Evolutionary conservation across 2,797 vertebrate species (phyloP), one percentile per base, ranked within the genome.

Genomic region (Pachyuromys duprasi): DNA sequence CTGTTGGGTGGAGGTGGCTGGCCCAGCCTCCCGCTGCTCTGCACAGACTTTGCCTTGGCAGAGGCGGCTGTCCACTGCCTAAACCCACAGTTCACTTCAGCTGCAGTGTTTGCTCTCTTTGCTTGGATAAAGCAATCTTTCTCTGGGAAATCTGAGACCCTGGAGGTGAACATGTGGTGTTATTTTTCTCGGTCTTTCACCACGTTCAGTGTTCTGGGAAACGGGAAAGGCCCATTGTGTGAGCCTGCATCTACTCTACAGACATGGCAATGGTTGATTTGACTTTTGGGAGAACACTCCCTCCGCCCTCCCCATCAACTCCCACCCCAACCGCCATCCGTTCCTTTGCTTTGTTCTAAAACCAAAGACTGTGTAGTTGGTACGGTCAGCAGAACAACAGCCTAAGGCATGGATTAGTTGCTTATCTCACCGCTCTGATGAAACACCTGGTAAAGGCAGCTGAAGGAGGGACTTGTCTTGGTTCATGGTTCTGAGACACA

Each of bases 31-130:
- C 93, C 0, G 0, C 70, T 45, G 86, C 92, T 87, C 39, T 49
- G 42, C 65, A 89, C 84, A 96, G 97, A 93, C 93, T 96, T 97
- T 94, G 97, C 89, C 88, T 97, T 98, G 98, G 97, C 97, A 90
- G 67, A 80, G 26, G 86, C 82, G 24, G 86, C 14, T 11, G 65
- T 62, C 67, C 74, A 28, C 91, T 81, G 31, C 26, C 15, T 53
- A 80, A 97, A 39, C 93, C 90, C 82, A 5, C 81, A 3, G 1
- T 28, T 94, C 80, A 91, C 74, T 0, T 12, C 33, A 3, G 94
- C 65, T 81, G 84, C 13, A 5, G 15, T 80, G 78, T 92, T 96
- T 67, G 88, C 33, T 39, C 53, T 95, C 94, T 88, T 89, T 49
- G 79, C 95, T 91, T 14, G 49, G 89, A 65, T 24, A 75, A 79